phyloP scores from a whole-genome alignment of 2,113 vertebrate genomes.

The Nyctibius bracteatus region DNA sequence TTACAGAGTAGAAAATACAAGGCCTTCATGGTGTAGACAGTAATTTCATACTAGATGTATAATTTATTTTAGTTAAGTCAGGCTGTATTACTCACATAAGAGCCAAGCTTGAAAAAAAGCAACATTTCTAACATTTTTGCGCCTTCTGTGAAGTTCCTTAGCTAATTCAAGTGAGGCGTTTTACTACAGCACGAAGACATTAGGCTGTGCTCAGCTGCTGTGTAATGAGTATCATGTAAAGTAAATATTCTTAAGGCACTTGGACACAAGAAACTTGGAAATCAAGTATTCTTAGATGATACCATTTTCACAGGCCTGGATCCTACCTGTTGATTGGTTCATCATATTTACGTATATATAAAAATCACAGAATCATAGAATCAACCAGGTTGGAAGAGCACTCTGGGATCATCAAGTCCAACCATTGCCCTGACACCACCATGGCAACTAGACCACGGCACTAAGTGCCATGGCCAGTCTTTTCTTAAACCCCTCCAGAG shows the following conservation, averaged over 20 bases:
- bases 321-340: background rate
- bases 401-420: too few relatives aligned
- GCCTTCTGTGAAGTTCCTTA: background rate
- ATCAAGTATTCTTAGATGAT: background rate
- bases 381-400: too few relatives aligned
- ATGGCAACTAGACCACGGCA: too few relatives aligned
- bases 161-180: background rate
- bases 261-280: background rate
- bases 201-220: background rate
- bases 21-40: background rate
- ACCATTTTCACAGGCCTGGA: background rate
- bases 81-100: background rate
- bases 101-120: background rate
- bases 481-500: too few relatives aligned
- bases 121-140: background rate
- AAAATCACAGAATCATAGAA: too few relatives aligned
- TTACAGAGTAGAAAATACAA: background rate
- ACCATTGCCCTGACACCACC: too few relatives aligned
- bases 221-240: background rate
- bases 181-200: background rate
- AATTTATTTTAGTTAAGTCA: background rate
- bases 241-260: background rate
- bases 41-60: background rate
- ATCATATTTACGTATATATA: too few relatives aligned
- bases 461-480: too few relatives aligned